Percentiles rank a stretch among this genome's conserved stretches.
Conservation (phyloP, 2,797 vertebrate species). For the Micrastur ruficollis region DNA sequence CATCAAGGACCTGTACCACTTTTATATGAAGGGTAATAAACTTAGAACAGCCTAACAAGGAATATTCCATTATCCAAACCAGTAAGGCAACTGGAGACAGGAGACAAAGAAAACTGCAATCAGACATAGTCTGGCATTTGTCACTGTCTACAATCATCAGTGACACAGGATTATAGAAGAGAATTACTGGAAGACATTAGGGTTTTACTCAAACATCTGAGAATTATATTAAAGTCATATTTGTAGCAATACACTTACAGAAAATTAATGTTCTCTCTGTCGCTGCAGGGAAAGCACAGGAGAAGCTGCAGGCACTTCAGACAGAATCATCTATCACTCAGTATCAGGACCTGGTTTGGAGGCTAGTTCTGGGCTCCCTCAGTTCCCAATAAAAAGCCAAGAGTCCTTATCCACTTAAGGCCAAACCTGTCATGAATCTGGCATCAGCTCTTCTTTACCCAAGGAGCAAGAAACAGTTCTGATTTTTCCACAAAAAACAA, state of each 20-base stretch:
- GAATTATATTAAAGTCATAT: slow-evolving; percentile 67
- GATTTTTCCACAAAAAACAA: background rate
- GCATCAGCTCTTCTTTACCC: background rate
- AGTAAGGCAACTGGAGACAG: slow-evolving; percentile 25
- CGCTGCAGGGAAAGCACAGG: background rate
- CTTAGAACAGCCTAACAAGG: slow-evolving; percentile 26
- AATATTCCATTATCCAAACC: slow-evolving; percentile 29
- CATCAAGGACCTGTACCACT: background rate
- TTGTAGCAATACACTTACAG: slow-evolving; percentile 56
- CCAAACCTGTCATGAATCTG: background rate
- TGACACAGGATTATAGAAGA: slow-evolving; percentile 50
- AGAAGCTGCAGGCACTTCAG: slow-evolving; percentile 35
- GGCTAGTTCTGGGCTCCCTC: slow-evolving; percentile 1
- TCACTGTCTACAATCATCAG: slow-evolving; percentile 46
- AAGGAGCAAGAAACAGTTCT: background rate
- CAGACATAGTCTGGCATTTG: background rate
- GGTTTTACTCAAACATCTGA: slow-evolving; percentile 62
- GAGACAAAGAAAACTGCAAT: background rate
- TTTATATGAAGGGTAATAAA: background rate
- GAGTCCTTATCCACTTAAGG: slow-evolving; percentile 7
- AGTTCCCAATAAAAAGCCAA: slow-evolving; percentile 8
- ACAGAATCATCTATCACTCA: slow-evolving; percentile 51
- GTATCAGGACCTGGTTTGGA: slow-evolving; percentile 11
- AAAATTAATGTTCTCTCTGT: slow-evolving; percentile 61
- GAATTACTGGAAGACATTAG: slow-evolving; percentile 56